Percentiles rank a stretch among this genome's conserved stretches.
Evolutionary conservation across 2,797 vertebrate genomes (phyloP).

Genomic region (Platalea minor): DNA sequence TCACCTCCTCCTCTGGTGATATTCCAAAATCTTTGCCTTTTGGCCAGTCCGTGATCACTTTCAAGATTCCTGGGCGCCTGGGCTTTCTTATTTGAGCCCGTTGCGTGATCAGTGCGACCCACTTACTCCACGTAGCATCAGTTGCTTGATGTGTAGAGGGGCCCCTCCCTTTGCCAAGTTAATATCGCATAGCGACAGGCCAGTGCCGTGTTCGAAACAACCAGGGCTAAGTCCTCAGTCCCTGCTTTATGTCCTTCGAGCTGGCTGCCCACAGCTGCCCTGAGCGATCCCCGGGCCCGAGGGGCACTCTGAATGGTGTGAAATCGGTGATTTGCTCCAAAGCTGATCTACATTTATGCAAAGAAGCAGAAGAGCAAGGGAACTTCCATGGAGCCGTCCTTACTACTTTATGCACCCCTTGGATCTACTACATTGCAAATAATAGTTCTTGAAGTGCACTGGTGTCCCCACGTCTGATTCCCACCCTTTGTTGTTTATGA

Average conservation of each 20-base stretch:
- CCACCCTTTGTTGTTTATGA: not conserved
- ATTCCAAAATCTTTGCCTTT: no score
- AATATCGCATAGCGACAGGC: not conserved
- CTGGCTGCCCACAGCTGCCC: not conserved
- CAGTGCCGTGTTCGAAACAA: not conserved
- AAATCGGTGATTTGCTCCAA: not conserved
- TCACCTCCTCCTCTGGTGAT: no score
- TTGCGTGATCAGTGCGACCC: no score
- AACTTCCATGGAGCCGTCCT: not conserved
- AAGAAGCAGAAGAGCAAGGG: not conserved
- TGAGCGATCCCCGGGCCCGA: accelerated
- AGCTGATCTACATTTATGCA: not conserved
- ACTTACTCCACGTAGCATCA: no score
- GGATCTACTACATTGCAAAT: not conserved
- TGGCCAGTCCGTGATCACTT: no score
- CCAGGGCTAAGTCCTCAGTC: not conserved
- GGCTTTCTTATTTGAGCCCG: no score
- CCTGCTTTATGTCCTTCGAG: not conserved
- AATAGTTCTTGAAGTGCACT: not conserved
- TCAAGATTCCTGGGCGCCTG: no score
- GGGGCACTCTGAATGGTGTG: not conserved
- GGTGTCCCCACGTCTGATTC: not conserved
- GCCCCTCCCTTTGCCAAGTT: not conserved
- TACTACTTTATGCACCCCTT: not conserved
- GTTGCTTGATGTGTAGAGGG: no score